Evolutionary conservation across 37 sponge, comb jelly and placozoan species (phyloP).

Genomic region (Tethya wilhelma): DNA sequence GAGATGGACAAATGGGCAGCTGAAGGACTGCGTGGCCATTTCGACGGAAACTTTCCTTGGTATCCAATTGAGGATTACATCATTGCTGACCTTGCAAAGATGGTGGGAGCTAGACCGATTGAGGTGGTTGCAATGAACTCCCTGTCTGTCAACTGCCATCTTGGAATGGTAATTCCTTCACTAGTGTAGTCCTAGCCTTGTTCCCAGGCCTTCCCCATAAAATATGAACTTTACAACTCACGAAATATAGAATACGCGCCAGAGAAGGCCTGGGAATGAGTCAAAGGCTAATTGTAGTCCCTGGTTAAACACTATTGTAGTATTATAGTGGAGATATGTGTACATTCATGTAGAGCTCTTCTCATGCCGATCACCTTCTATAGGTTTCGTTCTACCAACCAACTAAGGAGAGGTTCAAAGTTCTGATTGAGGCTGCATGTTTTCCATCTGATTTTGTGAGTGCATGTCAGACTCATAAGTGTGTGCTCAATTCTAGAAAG

Average conservation of each 20-base stretch:
- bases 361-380: no score
- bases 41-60: conserved; percentile 51
- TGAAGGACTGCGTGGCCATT: conserved; percentile 55
- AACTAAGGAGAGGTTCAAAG: conserved; percentile 73
- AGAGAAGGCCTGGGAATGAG: no score
- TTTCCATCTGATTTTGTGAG: conserved; percentile 93
- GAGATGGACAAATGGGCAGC: conserved; percentile 77
- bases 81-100: conserved; percentile 42
- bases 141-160: conserved; percentile 86
- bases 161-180: conserved; percentile 75
- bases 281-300: no score
- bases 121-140: conserved; percentile 90
- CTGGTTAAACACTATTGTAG: no score
- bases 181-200: no score
- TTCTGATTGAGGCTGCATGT: conserved; percentile 73
- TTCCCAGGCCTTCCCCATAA: no score
- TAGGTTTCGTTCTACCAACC: conserved; percentile 90
- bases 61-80: conserved; percentile 56
- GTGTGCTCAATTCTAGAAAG: background rate
- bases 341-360: no score
- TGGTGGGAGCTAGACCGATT: conserved; percentile 75
- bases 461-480: no score
- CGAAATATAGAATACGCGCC: no score
- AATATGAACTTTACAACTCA: no score
- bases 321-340: no score